These are phyloP conservation scores for Harpagifer antarcticus DNA, from an alignment of 2,797 vertebrate species.

Conservation along the genomic window DNA sequence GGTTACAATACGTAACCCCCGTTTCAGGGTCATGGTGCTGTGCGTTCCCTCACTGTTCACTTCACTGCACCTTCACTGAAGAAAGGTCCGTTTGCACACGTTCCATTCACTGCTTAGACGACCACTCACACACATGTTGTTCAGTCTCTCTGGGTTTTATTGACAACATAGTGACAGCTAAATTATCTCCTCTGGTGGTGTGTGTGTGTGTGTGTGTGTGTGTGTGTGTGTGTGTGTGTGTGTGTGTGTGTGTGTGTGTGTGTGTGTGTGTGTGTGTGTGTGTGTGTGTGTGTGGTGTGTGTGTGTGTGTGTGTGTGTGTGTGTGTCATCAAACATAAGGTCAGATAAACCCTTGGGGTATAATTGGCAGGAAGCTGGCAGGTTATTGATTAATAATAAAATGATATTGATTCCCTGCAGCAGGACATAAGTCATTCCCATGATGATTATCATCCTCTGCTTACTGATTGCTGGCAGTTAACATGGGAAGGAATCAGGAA, in stretches of 20 bases:
- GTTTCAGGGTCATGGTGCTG: too few species aligned
- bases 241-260: neutral
- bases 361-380: too few species aligned
- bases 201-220: neutral
- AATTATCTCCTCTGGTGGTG: conserved; percentile 12
- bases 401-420: neutral
- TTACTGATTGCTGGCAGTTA: neutral
- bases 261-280: neutral
- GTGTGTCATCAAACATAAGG: conserved; percentile 25
- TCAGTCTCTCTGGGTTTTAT: conserved; percentile 2
- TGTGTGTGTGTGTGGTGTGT: fast-evolving
- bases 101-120: neutral
- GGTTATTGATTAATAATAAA: conserved; percentile 21
- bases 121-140: neutral
- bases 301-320: too few species aligned
- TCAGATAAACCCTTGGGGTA: conserved; percentile 8
- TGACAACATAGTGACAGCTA: conserved; percentile 16
- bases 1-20: too few species aligned
- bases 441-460: neutral
- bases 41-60: neutral
- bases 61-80: neutral
- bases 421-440: neutral
- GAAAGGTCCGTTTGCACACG: neutral
- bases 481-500: neutral
- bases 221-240: conserved; percentile 1